Conservation (phyloP, 2,113 vertebrate genomes). For the Rattus rattus region DNA sequence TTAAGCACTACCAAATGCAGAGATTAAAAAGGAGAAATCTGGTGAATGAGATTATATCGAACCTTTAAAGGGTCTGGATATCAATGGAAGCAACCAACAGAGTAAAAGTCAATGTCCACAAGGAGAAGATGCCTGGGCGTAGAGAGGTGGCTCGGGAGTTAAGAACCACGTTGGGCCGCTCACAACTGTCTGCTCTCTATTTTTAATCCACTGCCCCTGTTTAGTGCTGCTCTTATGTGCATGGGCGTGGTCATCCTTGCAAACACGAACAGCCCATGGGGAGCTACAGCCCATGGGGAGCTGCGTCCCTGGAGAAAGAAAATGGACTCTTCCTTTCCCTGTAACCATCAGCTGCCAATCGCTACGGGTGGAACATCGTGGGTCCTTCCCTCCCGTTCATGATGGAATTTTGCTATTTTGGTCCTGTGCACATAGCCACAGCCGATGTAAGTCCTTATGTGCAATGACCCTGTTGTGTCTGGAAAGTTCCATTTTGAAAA, state of each 20-base stretch:
- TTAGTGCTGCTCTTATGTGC: not conserved
- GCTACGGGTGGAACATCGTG: not conserved
- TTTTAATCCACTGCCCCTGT: not conserved
- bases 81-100: not conserved
- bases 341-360: not conserved
- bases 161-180: not conserved
- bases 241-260: not conserved
- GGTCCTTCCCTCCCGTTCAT: too few species aligned
- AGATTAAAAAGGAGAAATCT: not conserved
- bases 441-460: too few species aligned
- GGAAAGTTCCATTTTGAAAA: not conserved
- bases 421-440: not conserved
- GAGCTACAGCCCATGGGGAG: not conserved
- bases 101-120: not conserved
- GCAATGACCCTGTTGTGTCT: not conserved
- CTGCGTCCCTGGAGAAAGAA: not conserved
- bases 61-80: not conserved
- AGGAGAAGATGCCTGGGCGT: not conserved
- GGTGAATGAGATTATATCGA: too few species aligned
- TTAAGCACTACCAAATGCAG: not conserved
- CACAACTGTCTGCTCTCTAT: not conserved
- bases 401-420: not conserved
- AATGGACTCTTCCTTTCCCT: not conserved
- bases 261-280: not conserved
- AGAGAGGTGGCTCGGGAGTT: not conserved